phyloP scores from a whole-genome alignment of 2,113 vertebrate species.

The Ochotona princeps region DNA sequence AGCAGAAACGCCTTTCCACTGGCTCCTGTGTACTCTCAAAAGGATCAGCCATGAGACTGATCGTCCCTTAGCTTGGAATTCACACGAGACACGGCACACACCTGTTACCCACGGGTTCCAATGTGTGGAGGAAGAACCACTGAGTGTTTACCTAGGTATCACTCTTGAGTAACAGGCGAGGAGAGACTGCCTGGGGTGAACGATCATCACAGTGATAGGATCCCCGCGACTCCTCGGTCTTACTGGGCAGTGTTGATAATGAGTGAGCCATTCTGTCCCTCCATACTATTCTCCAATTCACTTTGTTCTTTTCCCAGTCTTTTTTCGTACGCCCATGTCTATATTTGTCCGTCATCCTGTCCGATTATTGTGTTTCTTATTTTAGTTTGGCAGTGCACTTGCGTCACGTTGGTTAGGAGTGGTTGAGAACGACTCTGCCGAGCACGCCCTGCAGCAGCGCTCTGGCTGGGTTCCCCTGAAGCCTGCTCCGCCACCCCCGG shows the following conservation, averaged over 20 bases:
- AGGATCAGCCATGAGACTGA: not conserved
- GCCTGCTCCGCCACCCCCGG: not conserved
- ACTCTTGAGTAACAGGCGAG: not conserved
- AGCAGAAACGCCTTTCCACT: not conserved
- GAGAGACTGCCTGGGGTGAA: not conserved
- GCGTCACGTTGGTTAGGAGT: conserved; percentile 34
- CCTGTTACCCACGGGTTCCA: not conserved
- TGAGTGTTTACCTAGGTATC: not conserved
- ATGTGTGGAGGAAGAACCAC: not conserved
- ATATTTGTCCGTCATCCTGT: not conserved
- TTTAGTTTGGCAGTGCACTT: conserved; percentile 1
- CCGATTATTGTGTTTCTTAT: not conserved
- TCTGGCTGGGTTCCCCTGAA: not conserved
- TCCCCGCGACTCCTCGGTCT: not conserved
- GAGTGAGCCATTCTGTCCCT: not conserved
- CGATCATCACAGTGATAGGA: not conserved
- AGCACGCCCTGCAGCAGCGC: not conserved
- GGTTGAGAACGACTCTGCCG: not conserved
- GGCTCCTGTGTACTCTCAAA: no score
- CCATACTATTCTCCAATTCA: not conserved
- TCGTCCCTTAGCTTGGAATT: not conserved
- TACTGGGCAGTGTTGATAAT: not conserved
- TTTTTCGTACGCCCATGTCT: not conserved
- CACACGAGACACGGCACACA: not conserved
- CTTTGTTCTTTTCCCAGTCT: conserved; percentile 19